Conservation (phyloP, 2,797 vertebrate genomes). For the Pseudocheirus occidentalis region DNA sequence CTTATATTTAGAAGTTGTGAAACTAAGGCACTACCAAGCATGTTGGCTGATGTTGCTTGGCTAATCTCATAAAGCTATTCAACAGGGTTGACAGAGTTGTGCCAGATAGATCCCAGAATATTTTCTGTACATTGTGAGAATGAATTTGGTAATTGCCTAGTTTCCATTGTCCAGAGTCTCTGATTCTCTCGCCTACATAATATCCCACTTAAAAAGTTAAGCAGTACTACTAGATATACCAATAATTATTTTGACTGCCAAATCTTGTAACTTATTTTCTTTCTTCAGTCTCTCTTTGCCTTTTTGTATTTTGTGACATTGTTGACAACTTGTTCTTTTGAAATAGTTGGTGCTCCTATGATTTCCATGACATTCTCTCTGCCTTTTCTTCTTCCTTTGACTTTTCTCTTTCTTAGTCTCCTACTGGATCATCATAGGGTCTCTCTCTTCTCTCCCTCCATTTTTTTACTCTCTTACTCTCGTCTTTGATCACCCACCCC, state of each 20-base stretch:
- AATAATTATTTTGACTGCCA: neutral
- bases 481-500: neutral
- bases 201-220: neutral
- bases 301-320: neutral
- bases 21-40: neutral
- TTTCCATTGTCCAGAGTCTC: neutral
- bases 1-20: neutral
- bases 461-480: neutral
- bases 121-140: neutral
- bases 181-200: neutral
- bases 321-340: neutral
- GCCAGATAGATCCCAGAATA: neutral
- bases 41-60: neutral
- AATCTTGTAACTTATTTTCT: neutral
- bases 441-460: neutral
- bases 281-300: neutral
- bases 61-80: neutral
- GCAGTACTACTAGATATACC: neutral
- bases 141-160: neutral
- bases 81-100: neutral
- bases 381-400: neutral
- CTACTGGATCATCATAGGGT: neutral
- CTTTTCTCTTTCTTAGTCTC: neutral
- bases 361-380: neutral
- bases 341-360: neutral